Conservation (phyloP, 2,113 vertebrate species). For the Indicator indicator region DNA sequence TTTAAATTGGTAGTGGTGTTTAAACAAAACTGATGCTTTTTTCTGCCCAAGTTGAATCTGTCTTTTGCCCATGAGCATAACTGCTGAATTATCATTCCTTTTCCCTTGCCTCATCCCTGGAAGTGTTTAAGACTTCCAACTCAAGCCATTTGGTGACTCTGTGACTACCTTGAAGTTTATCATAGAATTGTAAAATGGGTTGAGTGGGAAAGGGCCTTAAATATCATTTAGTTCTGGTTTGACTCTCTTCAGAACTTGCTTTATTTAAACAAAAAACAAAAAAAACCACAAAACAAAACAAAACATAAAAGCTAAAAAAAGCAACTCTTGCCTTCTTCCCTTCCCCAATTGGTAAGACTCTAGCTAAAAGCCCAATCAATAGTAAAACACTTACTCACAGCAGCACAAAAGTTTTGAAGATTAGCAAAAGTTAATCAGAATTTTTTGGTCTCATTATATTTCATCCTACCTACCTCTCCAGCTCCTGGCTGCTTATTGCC, state of each 20-base stretch:
- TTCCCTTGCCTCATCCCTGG: no score
- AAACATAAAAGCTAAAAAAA: background rate
- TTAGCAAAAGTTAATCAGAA: background rate
- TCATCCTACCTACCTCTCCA: background rate
- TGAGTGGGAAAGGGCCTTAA: no score
- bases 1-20: no score
- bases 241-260: background rate
- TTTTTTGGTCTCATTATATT: background rate
- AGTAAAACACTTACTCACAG: background rate
- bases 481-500: background rate
- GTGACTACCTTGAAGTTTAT: no score
- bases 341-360: background rate
- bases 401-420: background rate
- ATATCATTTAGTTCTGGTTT: background rate
- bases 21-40: no score
- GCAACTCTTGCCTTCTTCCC: accelerated
- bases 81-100: no score
- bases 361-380: background rate
- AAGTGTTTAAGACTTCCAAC: no score
- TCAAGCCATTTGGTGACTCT: no score
- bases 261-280: background rate
- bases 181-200: no score
- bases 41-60: no score
- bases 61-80: no score
- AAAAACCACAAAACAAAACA: no score